Conservation (phyloP, 2,113 vertebrate species). For the Corythornis vintsioides region DNA sequence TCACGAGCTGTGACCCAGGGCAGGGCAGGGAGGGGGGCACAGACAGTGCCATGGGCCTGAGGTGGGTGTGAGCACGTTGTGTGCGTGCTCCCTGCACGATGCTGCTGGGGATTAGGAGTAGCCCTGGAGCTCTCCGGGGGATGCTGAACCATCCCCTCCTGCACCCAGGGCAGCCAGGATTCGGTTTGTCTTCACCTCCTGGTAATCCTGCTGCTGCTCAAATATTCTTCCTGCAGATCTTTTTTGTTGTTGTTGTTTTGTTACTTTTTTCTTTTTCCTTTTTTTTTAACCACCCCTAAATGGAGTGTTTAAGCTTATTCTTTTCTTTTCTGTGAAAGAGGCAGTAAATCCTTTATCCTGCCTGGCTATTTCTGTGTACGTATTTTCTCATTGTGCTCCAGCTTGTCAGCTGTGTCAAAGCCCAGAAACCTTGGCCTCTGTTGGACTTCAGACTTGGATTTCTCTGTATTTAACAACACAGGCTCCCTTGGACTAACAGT, state of each 20-base stretch:
- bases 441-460: slow-evolving; percentile 31
- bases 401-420: slow-evolving; percentile 62
- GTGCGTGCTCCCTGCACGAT: not conserved
- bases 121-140: not conserved
- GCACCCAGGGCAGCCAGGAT: not conserved
- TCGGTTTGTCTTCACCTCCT: not conserved
- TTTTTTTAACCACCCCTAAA: not conserved
- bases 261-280: not conserved
- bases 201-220: slow-evolving; percentile 18
- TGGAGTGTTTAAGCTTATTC: slow-evolving; percentile 63
- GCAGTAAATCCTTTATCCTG: slow-evolving; percentile 69
- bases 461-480: slow-evolving; percentile 50
- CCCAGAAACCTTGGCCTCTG: slow-evolving; percentile 44
- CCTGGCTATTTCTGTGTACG: slow-evolving; percentile 40
- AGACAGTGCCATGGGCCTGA: too few relatives aligned
- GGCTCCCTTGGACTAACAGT: not conserved
- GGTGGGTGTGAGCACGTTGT: not conserved
- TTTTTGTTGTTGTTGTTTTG: not conserved
- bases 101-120: not conserved
- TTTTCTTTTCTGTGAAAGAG: slow-evolving; percentile 61
- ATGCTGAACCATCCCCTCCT: not conserved
- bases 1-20: not conserved
- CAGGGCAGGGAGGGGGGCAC: not conserved
- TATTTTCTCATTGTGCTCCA: slow-evolving; percentile 50
- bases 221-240: slow-evolving; percentile 23